Evolutionary conservation across 2,888 invertebrate genomes (phyloP).

Genomic region (Steinernema scapterisci): DNA sequence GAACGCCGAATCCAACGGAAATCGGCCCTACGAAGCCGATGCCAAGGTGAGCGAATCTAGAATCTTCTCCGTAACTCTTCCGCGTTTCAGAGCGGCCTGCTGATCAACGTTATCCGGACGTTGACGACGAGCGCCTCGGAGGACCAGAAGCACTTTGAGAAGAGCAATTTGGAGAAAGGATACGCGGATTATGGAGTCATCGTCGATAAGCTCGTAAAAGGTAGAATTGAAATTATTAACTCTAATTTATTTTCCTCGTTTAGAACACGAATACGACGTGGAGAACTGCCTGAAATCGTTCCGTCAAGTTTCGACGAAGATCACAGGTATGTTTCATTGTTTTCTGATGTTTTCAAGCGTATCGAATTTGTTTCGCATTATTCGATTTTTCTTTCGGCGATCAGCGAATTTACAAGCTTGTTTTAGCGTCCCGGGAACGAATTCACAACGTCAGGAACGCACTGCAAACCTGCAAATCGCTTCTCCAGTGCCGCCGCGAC

Average conservation of each 20-base stretch:
- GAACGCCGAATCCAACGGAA: neutral
- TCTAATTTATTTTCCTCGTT: conserved; percentile 40
- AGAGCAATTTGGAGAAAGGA: conserved; percentile 88
- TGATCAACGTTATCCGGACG: conserved; percentile 93
- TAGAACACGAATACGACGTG: conserved; percentile 83
- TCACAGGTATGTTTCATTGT: conserved; percentile 71
- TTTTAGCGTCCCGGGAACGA: conserved; percentile 75
- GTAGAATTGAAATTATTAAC: conserved; percentile 53
- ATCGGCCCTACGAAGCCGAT: too few species aligned
- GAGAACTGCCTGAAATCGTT: conserved; percentile 81
- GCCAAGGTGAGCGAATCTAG: neutral
- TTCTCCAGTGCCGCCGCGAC: conserved; percentile 86
- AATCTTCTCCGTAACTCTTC: conserved; percentile 24
- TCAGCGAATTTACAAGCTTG: too few species aligned
- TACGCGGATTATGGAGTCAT: conserved; percentile 87
- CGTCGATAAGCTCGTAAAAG: conserved; percentile 84
- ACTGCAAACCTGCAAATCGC: conserved; percentile 80
- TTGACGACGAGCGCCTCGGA: conserved; percentile 85
- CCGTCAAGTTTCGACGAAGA: conserved; percentile 78
- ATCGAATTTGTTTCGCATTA: too few species aligned
- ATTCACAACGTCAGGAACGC: conserved; percentile 81
- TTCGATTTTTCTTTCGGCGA: too few species aligned
- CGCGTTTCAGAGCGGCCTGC: conserved; percentile 57
- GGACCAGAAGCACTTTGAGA: conserved; percentile 85
- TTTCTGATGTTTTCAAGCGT: too few species aligned